phyloP scores from a whole-genome alignment of 1,140 invertebrate species.

The Trichonephila inaurata region DNA sequence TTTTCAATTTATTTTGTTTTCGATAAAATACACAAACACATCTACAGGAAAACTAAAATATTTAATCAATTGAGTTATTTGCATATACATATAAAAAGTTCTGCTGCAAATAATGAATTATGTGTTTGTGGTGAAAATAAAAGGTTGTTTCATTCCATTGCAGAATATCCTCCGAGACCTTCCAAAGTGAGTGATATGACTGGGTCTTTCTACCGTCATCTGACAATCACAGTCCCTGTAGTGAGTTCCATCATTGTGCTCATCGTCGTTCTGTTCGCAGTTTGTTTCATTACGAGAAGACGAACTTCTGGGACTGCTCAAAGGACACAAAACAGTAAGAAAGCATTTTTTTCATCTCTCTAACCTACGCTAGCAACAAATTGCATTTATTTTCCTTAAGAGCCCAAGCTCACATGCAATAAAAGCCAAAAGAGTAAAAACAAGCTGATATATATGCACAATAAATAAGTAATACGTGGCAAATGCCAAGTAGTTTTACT shows the following conservation, averaged over 20 bases:
- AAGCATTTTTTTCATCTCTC: not conserved
- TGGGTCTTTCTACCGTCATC: conserved; percentile 69
- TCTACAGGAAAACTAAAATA: too few relatives aligned
- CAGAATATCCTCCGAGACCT: conserved; percentile 65
- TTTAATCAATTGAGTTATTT: too few relatives aligned
- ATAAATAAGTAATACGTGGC: not conserved
- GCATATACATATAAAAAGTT: not conserved
- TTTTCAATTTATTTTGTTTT: too few relatives aligned
- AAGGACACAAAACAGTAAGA: conserved; percentile 2
- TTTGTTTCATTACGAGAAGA: conserved; percentile 63
- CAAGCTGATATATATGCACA: not conserved
- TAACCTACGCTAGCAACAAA: not conserved
- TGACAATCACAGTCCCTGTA: conserved; percentile 71
- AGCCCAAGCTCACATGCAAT: not conserved
- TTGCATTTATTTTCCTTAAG: not conserved
- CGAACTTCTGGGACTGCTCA: not conserved
- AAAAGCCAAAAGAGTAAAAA: too few relatives aligned
- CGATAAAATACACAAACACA: too few relatives aligned
- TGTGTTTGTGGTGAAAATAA: not conserved
- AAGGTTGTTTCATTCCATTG: not conserved
- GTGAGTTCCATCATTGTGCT: conserved; percentile 68
- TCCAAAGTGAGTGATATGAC: conserved; percentile 69
- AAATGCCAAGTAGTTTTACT: not conserved
- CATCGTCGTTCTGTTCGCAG: conserved; percentile 35
- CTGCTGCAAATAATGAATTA: not conserved